Conservation (phyloP, 1,140 invertebrate genomes). For the Achatina immaculata region DNA sequence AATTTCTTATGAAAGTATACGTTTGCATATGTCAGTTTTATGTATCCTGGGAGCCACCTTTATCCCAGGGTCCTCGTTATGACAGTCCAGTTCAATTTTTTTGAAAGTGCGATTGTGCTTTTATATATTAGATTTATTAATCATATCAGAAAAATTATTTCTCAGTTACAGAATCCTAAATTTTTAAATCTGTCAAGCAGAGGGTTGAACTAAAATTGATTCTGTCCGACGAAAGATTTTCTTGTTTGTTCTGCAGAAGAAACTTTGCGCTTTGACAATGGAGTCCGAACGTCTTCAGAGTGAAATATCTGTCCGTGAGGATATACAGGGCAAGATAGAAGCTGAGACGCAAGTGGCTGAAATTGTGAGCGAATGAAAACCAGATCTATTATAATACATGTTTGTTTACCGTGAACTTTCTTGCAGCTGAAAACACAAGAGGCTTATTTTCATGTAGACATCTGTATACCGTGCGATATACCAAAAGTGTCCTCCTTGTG, state of each 20-base stretch:
- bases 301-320: conserved; percentile 65
- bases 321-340: conserved; percentile 65
- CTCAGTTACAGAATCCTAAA: background rate
- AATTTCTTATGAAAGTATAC: too few relatives aligned
- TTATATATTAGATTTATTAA: too few relatives aligned
- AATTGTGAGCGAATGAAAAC: conserved; percentile 49
- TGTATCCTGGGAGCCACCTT: background rate
- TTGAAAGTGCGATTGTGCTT: too few relatives aligned
- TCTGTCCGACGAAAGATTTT: too few relatives aligned
- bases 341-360: conserved; percentile 65
- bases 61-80: background rate
- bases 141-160: background rate
- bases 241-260: conserved; percentile 66
- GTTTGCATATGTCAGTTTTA: background rate
- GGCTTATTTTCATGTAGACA: too few relatives aligned
- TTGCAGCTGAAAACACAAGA: too few relatives aligned
- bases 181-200: background rate
- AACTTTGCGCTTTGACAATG: conserved; percentile 65
- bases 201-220: too few relatives aligned
- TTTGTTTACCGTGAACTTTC: too few relatives aligned
- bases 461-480: too few relatives aligned
- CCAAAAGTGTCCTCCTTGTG: too few relatives aligned
- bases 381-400: too few relatives aligned
- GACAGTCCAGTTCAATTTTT: background rate
- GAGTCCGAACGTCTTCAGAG: conserved; percentile 66